Percentiles rank a stretch among this genome's conserved stretches.
phyloP scores from a whole-genome alignment of 2,888 invertebrate species.

The Drosophila recens region DNA sequence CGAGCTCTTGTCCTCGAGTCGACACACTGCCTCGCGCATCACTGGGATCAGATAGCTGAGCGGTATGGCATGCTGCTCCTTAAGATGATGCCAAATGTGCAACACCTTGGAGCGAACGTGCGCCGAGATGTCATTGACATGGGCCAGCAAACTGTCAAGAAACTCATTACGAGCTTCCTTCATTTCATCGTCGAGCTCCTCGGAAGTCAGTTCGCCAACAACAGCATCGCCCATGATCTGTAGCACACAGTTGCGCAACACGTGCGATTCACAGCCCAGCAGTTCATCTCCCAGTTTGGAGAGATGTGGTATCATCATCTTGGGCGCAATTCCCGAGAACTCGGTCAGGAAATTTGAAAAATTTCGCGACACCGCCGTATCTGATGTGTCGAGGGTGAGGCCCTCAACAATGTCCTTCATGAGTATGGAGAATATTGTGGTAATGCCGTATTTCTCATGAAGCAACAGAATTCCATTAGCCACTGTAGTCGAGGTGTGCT shows the following conservation, averaged over 20 bases:
- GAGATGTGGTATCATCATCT: slow-evolving; percentile 84
- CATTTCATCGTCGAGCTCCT: slow-evolving; percentile 89
- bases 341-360: slow-evolving; percentile 85
- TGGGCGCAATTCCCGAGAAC: slow-evolving; percentile 80
- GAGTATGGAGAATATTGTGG: slow-evolving; percentile 82
- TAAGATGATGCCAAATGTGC: slow-evolving; percentile 93
- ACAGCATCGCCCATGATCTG: slow-evolving; percentile 93
- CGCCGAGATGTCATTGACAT: slow-evolving; percentile 93
- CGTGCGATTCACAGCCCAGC: slow-evolving; percentile 87
- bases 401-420: slow-evolving; percentile 84
- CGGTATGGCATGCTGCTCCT: slow-evolving; percentile 92
- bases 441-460: slow-evolving; percentile 83
- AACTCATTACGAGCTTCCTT: slow-evolving; percentile 91
- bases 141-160: slow-evolving; percentile 91
- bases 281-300: slow-evolving; percentile 83
- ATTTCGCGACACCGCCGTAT: slow-evolving; percentile 81
- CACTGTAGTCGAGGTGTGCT: slow-evolving; percentile 81
- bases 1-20: slow-evolving; percentile 93
- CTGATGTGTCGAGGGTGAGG: slow-evolving; percentile 79
- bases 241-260: slow-evolving; percentile 92
- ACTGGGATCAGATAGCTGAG: slow-evolving; percentile 89
- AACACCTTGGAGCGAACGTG: slow-evolving; percentile 94
- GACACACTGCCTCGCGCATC: slow-evolving; percentile 88
- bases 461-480: slow-evolving; percentile 83
- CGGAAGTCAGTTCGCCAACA: slow-evolving; percentile 89